These are phyloP conservation scores for Sebastes goodei DNA, from an alignment of 2,797 vertebrate genomes.

Conservation along the genomic window DNA sequence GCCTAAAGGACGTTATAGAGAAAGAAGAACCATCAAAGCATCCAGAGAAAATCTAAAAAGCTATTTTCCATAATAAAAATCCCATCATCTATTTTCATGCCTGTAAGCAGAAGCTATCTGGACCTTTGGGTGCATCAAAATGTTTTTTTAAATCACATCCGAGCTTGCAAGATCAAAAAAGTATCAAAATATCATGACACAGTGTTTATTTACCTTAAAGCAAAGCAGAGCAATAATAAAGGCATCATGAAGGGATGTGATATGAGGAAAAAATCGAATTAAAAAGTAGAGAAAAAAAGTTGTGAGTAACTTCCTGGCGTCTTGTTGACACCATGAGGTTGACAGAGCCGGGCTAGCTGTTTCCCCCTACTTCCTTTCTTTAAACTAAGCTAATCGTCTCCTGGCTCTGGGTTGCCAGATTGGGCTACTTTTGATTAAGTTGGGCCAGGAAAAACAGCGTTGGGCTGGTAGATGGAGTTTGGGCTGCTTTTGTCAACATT, in stretches of 20 bases:
- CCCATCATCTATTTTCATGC: slow-evolving; percentile 4
- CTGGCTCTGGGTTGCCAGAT: not conserved
- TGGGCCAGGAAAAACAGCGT: no score
- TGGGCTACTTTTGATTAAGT: no score
- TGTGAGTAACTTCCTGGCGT: not conserved
- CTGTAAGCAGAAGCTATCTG: not conserved
- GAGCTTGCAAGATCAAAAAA: slow-evolving; percentile 16
- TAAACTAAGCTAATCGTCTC: not conserved
- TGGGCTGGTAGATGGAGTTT: no score
- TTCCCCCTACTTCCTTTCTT: no score
- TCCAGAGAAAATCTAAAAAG: not conserved
- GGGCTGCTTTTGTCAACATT: no score
- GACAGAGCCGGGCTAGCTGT: not conserved
- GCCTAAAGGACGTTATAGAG: not conserved
- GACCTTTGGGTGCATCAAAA: slow-evolving; percentile 3
- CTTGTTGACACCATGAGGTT: not conserved
- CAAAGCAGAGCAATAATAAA: slow-evolving; percentile 13
- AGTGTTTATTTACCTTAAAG: slow-evolving; percentile 25
- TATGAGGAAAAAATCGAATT: not conserved
- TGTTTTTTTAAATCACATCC: slow-evolving; percentile 35
- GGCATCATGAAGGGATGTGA: not conserved
- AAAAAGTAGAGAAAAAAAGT: not conserved
- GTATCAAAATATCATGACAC: not conserved
- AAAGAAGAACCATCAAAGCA: not conserved
- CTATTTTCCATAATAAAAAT: not conserved